These are phyloP conservation scores for Nanorana parkeri DNA, from an alignment of 2,113 vertebrate species.

Conservation along the genomic window DNA sequence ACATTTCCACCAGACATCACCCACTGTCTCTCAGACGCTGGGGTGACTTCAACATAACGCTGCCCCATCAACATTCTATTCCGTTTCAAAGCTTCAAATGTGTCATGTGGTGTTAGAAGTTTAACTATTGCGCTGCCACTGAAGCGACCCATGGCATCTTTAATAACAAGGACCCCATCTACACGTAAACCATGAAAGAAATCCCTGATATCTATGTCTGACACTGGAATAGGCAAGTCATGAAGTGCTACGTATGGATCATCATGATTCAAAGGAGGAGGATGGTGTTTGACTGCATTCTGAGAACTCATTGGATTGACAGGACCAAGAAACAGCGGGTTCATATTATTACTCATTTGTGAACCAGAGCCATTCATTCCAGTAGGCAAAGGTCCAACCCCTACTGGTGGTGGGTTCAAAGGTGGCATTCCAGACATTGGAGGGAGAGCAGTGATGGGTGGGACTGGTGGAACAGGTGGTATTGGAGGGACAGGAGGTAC, in stretches of 20 bases:
- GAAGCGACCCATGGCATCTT: constrained; percentile 89
- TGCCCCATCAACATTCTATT: constrained; percentile 94
- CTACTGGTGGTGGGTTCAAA: constrained; percentile 90
- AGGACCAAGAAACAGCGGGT: constrained; percentile 90
- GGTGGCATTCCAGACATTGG: constrained; percentile 90
- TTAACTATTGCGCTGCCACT: constrained; percentile 92
- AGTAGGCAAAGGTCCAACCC: constrained; percentile 80
- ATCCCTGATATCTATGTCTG: constrained; percentile 90
- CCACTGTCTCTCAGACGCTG: constrained; percentile 95
- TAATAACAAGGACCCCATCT: constrained; percentile 86
- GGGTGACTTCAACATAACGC: constrained; percentile 91
- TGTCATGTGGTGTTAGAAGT: constrained; percentile 94
- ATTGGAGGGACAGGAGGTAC: constrained; percentile 87
- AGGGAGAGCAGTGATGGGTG: constrained; percentile 89
- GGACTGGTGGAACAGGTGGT: constrained; percentile 87
- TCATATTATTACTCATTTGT: constrained; percentile 82
- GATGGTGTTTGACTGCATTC: constrained; percentile 86
- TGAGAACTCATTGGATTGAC: constrained; percentile 88
- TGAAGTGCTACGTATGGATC: constrained; percentile 91
- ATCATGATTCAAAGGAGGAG: constrained; percentile 84
- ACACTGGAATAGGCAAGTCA: constrained; percentile 90
- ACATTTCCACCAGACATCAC: constrained; percentile 78
- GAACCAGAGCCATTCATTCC: constrained; percentile 86
- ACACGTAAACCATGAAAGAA: constrained; percentile 93
- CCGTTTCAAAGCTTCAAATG: constrained; percentile 92